phyloP scores from a whole-genome alignment of 2,797 vertebrate species.

The Pangasius mekongensis region DNA sequence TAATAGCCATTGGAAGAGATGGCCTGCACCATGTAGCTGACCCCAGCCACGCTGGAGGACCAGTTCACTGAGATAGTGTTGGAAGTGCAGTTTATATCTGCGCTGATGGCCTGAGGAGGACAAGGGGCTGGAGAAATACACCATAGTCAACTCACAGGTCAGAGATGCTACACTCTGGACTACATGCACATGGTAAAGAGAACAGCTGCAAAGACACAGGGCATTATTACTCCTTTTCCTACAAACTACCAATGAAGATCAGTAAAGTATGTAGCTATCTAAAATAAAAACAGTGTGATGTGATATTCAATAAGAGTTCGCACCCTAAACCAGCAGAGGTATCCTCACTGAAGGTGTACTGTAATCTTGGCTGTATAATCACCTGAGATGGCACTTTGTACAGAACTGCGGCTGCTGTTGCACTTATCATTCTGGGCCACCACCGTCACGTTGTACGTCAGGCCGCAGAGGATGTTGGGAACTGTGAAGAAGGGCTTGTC shows the following conservation, averaged over 20 bases:
- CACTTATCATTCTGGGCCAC: conserved; percentile 67
- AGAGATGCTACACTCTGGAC: neutral
- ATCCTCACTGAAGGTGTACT: neutral
- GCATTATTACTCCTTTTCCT: neutral
- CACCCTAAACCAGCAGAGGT: neutral
- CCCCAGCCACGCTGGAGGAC: conserved; percentile 60
- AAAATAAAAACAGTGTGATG: neutral
- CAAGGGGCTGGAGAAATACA: conserved; percentile 72
- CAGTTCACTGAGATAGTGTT: conserved; percentile 68
- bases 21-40: conserved; percentile 61
- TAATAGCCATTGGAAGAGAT: conserved; percentile 36
- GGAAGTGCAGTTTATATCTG: conserved; percentile 64
- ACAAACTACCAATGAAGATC: too few species aligned
- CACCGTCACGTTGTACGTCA: conserved; percentile 67
- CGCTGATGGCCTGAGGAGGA: conserved; percentile 59
- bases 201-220: neutral
- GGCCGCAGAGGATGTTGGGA: conserved; percentile 65
- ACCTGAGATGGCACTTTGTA: conserved; percentile 68
- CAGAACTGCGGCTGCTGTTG: conserved; percentile 71
- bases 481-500: conserved; percentile 58
- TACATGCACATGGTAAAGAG: neutral
- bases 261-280: neutral
- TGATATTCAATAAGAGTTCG: neutral
- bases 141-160: neutral
- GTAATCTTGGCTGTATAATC: neutral